These are phyloP conservation scores for Drosophila trapezifrons DNA, from an alignment of 1,140 invertebrate species.

Conservation along the genomic window DNA sequence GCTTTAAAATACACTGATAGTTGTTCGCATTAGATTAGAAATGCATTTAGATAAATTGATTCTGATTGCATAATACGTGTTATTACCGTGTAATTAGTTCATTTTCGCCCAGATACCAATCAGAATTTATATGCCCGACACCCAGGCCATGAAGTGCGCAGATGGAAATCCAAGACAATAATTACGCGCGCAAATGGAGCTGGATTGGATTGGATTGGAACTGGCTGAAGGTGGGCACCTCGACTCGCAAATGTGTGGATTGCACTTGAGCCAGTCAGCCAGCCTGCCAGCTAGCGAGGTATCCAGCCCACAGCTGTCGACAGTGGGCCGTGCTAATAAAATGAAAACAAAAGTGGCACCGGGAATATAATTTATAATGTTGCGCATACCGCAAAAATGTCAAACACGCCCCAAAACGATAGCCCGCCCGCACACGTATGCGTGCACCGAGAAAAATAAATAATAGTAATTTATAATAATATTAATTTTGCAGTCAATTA, in stretches of 20 bases:
- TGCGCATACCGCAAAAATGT: slow-evolving; percentile 73
- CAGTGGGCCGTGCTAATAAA: slow-evolving; percentile 56
- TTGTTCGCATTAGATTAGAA: slow-evolving; percentile 16
- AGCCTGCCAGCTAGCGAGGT: slow-evolving; percentile 4
- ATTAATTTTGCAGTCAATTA: no score
- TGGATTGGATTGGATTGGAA: slow-evolving; percentile 43
- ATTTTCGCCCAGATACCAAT: slow-evolving; percentile 32
- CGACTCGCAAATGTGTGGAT: slow-evolving; percentile 60
- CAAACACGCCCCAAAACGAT: slow-evolving; percentile 66
- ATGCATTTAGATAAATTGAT: slow-evolving; percentile 50
- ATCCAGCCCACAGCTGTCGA: slow-evolving; percentile 66
- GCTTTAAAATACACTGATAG: slow-evolving; percentile 10
- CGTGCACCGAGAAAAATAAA: neutral
- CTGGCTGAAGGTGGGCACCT: slow-evolving; percentile 33
- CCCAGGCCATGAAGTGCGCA: slow-evolving; percentile 7
- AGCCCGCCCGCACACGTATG: slow-evolving; percentile 27
- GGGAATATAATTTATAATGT: slow-evolving; percentile 78
- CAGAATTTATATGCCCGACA: slow-evolving; percentile 23
- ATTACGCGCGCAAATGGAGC: slow-evolving; percentile 69
- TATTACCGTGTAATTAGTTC: slow-evolving; percentile 56
- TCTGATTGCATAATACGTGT: slow-evolving; percentile 46
- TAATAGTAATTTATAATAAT: no score
- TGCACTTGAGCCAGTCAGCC: slow-evolving; percentile 64
- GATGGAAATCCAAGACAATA: slow-evolving; percentile 36
- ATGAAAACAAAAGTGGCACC: slow-evolving; percentile 68